Base-by-base conservation (phyloP, 2,113 vertebrate genomes). In the Nymphicus hollandicus region DNA sequence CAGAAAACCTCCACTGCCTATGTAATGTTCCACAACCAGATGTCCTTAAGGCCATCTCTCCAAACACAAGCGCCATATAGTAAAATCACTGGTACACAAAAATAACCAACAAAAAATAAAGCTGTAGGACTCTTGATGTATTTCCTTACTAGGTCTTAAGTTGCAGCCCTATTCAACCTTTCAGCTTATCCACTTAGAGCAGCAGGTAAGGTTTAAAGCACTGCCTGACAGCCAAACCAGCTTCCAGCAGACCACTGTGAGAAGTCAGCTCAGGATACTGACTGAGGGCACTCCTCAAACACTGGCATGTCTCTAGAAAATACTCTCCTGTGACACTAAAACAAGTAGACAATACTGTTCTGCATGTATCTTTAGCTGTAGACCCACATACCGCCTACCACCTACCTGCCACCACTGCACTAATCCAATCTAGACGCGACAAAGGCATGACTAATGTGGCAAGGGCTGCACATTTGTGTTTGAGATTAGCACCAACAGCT, bases 351-450 rank as follows among this genome's bases (percentile, higher is more conserved):
- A 94, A 52, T 58, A 10, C 58, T 64, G 63, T 53, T 91, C 76
- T 55, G 33, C 44, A 4, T 28, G 63, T 22, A 52, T 77, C 74
- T 83, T 87, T 68, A 86, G 49, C 70, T 55, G 69, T 0, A 94
- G 41, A 64, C 33, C 77, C 53, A 77, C 78, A 81, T 25, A 77
- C 18, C 1, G 0, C n/a, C 53, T 55, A 55, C 29, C 53, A 55
- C 33, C 22, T 58, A 58, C 22, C 19, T 58, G 35, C 56, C 56
- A 35, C 60, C 20, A 5, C 66, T 44, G 66, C 61, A 52, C 55
- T 94, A 96, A 92, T 94, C 86, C 97, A 88, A 89, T 81, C 86
- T 50, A 77, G 88, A 89, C 73, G 88, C 91, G 88, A 96, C 88
- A 95, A 92, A 94, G 70, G 77, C 94, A 92, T 49, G 53, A 88